Base-by-base conservation (phyloP, 2,888 invertebrate species). In the Dasysyrphus tricinctus region DNA sequence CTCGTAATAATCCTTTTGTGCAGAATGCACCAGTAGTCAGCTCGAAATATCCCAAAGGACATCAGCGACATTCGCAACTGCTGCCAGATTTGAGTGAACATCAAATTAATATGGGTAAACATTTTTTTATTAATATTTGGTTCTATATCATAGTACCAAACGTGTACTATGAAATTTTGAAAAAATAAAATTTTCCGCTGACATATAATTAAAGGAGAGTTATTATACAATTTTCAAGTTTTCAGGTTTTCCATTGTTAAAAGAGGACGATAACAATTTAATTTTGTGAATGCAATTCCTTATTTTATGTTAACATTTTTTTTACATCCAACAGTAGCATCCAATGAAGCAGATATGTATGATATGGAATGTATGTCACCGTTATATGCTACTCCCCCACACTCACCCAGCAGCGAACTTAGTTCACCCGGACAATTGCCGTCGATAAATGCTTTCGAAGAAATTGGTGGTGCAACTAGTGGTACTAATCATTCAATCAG, bases 341-440 rank as follows among this genome's bases (percentile, higher is more conserved):
- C 91, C 42, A 93, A 92, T 80, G 93, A 93, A 88, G 93, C 92
- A 56, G 93, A 93, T 89, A 89, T 93, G 88, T 93, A 92, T 88
- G 93, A 93, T 78, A 92, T 92, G 92, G 92, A 92, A 80, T 93
- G 93, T 90, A 92, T 93, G 90, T 94, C 94, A 29, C 97, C 97
- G 6, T 94, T 97, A 65, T 97, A 97, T 91, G 96, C 96, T 16
- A 96, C 97, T 37, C 97, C 97, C 6, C 96, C 97, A 0, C 95
- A 96, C 80, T 96, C 96, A 42, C 96, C 96, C 14, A 92, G 94
- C 89, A 95, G 95, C 90, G 95, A 95, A 89, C 91, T 95, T 39
- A 94, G 94, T 89, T 94, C 94, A 56, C 94, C 94, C 0, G 92
- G 91, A 1, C 93, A 93, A 74, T 89, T 92, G 80, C 92, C 92